Evolutionary conservation across 1,140 invertebrate genomes (phyloP).

Genomic region (Panagrolaimus sp.): DNA sequence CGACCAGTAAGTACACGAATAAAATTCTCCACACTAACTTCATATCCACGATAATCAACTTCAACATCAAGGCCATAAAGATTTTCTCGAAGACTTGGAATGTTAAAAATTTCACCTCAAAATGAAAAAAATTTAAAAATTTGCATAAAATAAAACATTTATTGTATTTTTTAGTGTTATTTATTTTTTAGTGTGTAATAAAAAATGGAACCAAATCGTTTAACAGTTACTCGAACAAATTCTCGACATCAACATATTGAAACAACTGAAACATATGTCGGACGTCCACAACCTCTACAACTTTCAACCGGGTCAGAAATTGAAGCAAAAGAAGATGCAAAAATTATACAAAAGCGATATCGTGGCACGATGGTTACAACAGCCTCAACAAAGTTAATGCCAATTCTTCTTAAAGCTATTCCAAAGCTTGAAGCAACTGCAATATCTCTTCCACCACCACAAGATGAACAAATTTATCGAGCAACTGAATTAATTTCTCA

Average conservation of each 20-base stretch:
- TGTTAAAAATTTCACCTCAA: conserved; percentile 80
- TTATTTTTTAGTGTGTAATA: no score
- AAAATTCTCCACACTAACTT: conserved; percentile 97
- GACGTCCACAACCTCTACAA: neutral
- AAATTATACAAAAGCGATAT: neutral
- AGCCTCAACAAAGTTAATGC: neutral
- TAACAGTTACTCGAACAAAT: neutral
- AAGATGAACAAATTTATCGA: neutral
- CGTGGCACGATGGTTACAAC: neutral
- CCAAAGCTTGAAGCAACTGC: neutral
- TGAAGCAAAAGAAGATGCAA: conserved; percentile 5
- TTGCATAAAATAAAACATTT: no score
- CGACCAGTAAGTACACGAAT: conserved; percentile 87
- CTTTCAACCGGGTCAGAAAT: conserved; percentile 5
- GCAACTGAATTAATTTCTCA: neutral
- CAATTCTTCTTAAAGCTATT: neutral
- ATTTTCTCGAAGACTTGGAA: conserved; percentile 79
- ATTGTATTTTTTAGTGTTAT: no score
- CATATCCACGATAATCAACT: conserved; percentile 96
- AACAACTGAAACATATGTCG: neutral
- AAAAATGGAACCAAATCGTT: no score
- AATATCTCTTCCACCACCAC: neutral
- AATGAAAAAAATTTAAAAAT: conserved; percentile 15
- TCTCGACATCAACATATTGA: neutral
- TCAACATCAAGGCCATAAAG: conserved; percentile 91